These are phyloP conservation scores for Muntiacus muntjak DNA, from an alignment of 2,113 vertebrate genomes.

Conservation along the genomic window DNA sequence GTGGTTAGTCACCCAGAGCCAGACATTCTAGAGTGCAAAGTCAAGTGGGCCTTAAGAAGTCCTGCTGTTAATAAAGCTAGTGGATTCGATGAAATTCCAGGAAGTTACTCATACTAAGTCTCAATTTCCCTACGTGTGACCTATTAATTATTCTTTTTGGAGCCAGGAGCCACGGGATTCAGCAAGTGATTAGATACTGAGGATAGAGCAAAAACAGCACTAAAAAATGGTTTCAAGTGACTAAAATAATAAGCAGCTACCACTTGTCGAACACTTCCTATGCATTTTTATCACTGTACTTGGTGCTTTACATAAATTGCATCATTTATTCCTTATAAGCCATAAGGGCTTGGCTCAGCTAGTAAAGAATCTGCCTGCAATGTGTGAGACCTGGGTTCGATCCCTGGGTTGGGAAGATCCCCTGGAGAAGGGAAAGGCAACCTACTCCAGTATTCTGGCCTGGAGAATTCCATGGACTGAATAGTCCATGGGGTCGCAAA, in stretches of 20 bases:
- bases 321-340: conserved; percentile 13
- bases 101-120: not conserved
- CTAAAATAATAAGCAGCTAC: not conserved
- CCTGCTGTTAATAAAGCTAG: not conserved
- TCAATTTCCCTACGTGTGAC: not conserved
- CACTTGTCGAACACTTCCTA: not conserved
- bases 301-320: not conserved
- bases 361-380: not conserved
- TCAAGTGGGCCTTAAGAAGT: not conserved
- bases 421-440: not conserved
- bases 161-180: not conserved
- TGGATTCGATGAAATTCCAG: not conserved
- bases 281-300: not conserved
- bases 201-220: not conserved
- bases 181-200: not conserved
- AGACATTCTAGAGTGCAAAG: not conserved
- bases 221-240: not conserved
- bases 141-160: conserved; percentile 1
- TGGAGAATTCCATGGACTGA: not conserved
- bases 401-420: not conserved
- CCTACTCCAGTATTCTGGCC: not conserved
- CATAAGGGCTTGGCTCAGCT: not conserved
- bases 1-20: not conserved
- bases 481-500: not conserved
- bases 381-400: not conserved